phyloP scores from a whole-genome alignment of 2,113 vertebrate genomes.

The Mastomys coucha region DNA sequence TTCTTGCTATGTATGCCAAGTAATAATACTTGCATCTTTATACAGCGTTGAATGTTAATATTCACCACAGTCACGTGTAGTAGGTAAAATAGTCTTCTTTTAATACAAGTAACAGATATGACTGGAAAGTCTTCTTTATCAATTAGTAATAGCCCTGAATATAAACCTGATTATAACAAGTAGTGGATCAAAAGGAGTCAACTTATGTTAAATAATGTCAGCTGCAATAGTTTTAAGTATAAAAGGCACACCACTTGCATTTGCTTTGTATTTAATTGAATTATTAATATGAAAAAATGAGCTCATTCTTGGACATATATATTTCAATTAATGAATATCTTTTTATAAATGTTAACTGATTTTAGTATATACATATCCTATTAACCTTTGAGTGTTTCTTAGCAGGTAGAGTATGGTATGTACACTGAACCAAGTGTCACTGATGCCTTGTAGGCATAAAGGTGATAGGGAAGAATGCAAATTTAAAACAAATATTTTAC shows the following conservation, averaged over 20 bases:
- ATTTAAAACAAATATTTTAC: neutral
- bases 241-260: neutral
- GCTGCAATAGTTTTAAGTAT: neutral
- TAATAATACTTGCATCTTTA: neutral
- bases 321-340: neutral
- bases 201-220: neutral
- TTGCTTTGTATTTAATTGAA: neutral
- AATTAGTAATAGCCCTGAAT: neutral
- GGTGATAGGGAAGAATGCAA: neutral
- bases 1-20: neutral
- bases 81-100: neutral
- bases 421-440: neutral
- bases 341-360: neutral
- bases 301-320: neutral
- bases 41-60: neutral
- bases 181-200: neutral
- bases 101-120: neutral
- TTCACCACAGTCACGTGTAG: neutral
- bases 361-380: neutral
- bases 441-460: neutral
- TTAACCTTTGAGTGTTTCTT: slow-evolving; percentile 25
- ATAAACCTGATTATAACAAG: slow-evolving; percentile 1
- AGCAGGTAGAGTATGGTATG: neutral
- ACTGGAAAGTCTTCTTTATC: neutral
- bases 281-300: neutral